Conservation (phyloP, 2,113 vertebrate genomes). For the Spheniscus mendiculus region DNA sequence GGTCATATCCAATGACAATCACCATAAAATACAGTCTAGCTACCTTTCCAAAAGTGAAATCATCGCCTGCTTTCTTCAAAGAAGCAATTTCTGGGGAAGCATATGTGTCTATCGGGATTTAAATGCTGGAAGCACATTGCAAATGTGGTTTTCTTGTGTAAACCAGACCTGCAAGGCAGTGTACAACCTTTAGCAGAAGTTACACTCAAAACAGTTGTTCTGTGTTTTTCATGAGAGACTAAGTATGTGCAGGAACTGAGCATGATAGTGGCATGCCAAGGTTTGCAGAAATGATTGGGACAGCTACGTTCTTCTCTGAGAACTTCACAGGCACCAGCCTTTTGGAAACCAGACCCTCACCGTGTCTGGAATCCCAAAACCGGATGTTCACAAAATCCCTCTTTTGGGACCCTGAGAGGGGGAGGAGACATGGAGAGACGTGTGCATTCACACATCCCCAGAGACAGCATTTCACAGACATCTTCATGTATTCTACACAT, state of each 20-base stretch:
- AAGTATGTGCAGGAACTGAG: neutral
- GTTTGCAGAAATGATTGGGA: neutral
- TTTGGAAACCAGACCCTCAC: neutral
- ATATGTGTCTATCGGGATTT: neutral
- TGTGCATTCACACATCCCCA: neutral
- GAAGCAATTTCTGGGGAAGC: neutral
- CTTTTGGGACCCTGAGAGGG: neutral
- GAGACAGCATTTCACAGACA: neutral
- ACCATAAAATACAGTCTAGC: neutral
- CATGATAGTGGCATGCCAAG: neutral
- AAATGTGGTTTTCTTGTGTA: constrained; percentile 2
- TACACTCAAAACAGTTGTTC: neutral
- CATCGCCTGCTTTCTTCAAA: neutral
- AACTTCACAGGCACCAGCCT: neutral
- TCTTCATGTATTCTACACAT: neutral
- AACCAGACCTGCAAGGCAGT: neutral
- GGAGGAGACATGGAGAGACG: neutral
- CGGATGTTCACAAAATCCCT: neutral
- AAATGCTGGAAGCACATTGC: neutral
- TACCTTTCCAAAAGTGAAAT: constrained; percentile 2
- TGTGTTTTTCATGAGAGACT: neutral
- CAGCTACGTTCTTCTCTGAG: neutral
- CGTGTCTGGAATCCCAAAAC: accelerated
- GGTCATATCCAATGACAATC: neutral
- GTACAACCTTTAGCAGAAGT: neutral